Base-by-base conservation (phyloP, 2,113 vertebrate genomes). In the Phyllopteryx taeniolatus region DNA sequence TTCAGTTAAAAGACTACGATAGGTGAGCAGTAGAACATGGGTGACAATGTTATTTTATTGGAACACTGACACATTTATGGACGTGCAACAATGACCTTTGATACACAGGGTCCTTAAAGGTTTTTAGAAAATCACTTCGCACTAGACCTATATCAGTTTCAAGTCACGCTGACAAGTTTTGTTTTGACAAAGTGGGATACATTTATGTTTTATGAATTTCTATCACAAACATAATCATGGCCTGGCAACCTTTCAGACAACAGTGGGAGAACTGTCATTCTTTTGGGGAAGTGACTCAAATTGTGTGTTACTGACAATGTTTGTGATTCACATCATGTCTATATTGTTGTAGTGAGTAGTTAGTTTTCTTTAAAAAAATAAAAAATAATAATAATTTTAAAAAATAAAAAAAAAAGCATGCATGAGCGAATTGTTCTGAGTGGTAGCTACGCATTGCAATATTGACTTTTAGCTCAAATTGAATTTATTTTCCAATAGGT, bases 1-100 rank as follows among this genome's bases (percentile, higher is more conserved):
- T 83, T 82, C 80, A 82, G 72, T 67, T 77, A 42, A 81, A 33
- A 61, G 69, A 74, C 74, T 70, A 73, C 33, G 31, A 35, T 65
- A 61, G 54, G 65, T 47, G 60, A 47, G 3, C 13, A 22, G 42
- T 44, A 14, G 19, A 11, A 66, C 43, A 27, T 66, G 8, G 35
- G 51, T 43, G 53, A 61, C 57, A 27, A 60, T 59, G 14, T 49
- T 49, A 49, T 49, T 49, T 49, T 49, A 15, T 53, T 53, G 15
- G 15, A 53, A 53, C 33, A 66, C 68, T 67, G 56, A 72, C n/a
- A 78, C 49, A 61, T 57, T 76, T 66, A 76, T 22, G 43, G 64
- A 64, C 20, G 44, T 74, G 70, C 56, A 73, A 77, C 54, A 60
- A 27, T 67, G 44, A 67, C 15, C 31, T 35, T 73, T 42, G 60